Base-by-base conservation (phyloP, 2,113 vertebrate species). In the Nicator chloris region DNA sequence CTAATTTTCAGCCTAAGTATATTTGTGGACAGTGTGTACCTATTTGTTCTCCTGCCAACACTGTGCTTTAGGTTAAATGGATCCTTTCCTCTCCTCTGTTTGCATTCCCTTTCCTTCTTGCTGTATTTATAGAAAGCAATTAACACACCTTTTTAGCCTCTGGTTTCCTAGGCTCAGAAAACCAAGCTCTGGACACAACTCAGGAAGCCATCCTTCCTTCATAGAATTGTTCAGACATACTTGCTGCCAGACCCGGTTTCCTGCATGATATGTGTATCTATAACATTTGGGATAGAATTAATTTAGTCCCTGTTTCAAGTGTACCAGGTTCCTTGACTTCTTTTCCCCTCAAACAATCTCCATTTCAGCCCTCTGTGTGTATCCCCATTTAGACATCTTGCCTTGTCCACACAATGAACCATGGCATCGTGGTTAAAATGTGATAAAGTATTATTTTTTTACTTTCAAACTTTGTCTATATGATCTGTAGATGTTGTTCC, bases 1-100 rank as follows among this genome's bases (percentile, higher is more conserved):
- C 68, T 93, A 92, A 93, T 95, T 93, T 96, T 83, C 80, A 65
- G 37, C 24, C 86, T 86, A 92, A 76, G 64, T 90, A 65, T 95
- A 85, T 95, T 92, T 93, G 68, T 64, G 68, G 71, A 56, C 79
- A 90, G 66, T 65, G 49, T 90, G 63, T 82, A 69, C 71, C 45
- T 76, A 28, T 88, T 95, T 96, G 91, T 80, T 93, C 76, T 90
- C 45, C 71, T 80, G 86, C 76, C 76, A 93, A 7, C 2, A 4
- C 31, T 26, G 9, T 92, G 40, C 86, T 95, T 77, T 93, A 86
- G 50, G 82, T 90, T 90, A 95, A 95, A 95, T 26, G 37, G 50
- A 90, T 88, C 66, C 82, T 93, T 88, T 95, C 63, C 91, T 94
- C 70, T 87, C 56, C 35, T 65, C 60, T 82, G 30, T 92, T 94